Evolutionary conservation across 2,888 invertebrate species (phyloP).

Genomic region (Scaptomyza reducta): DNA sequence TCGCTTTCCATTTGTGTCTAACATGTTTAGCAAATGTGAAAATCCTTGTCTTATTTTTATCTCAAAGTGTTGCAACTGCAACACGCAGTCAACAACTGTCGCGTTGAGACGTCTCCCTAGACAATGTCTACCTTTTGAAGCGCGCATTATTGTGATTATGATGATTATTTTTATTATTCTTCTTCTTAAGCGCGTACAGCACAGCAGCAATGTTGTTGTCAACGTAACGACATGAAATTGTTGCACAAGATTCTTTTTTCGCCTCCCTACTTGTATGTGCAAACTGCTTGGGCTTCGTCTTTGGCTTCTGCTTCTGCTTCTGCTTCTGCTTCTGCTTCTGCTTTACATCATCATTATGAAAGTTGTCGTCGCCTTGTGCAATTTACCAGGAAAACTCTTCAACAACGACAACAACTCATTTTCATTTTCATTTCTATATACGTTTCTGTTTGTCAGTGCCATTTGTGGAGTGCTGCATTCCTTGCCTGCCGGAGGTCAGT

Average conservation of each 20-base stretch:
- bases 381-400: slow-evolving; percentile 50
- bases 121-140: background rate
- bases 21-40: background rate
- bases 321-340: slow-evolving; percentile 6
- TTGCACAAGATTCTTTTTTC: slow-evolving; percentile 37
- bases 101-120: background rate
- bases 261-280: background rate
- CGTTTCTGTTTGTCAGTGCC: slow-evolving; percentile 6
- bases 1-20: no score
- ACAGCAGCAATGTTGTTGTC: background rate
- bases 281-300: no score
- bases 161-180: slow-evolving; percentile 21
- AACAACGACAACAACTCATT: slow-evolving; percentile 36
- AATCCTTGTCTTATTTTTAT: background rate
- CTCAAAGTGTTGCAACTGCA: background rate
- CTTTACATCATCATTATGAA: slow-evolving; percentile 17
- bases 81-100: background rate
- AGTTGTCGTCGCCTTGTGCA: slow-evolving; percentile 32
- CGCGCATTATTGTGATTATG: slow-evolving; percentile 10
- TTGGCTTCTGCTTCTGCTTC: background rate
- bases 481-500: slow-evolving; percentile 1
- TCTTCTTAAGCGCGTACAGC: slow-evolving; percentile 27
- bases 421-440: slow-evolving; percentile 37
- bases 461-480: slow-evolving; percentile 27
- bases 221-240: slow-evolving; percentile 40